Evolutionary conservation across 2,797 vertebrate genomes (phyloP).

Genomic region (Arremon brunneinucha): DNA sequence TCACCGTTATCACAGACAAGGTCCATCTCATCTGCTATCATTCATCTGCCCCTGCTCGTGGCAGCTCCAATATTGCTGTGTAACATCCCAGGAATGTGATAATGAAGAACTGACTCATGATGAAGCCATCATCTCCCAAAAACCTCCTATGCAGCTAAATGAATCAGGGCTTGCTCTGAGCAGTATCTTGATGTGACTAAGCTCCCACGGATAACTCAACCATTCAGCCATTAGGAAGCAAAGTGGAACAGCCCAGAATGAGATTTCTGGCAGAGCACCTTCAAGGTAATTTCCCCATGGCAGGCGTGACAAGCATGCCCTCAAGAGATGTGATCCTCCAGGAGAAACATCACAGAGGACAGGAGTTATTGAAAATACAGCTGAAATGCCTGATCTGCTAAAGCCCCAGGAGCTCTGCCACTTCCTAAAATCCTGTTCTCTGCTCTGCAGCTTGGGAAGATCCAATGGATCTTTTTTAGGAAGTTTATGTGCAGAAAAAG

Average conservation of each 20-base stretch:
- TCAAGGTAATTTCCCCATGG: not conserved
- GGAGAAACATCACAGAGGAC: not conserved
- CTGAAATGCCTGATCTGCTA: not conserved
- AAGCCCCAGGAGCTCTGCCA: not conserved
- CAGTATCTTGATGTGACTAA: constrained; percentile 51
- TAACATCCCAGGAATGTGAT: constrained; percentile 39
- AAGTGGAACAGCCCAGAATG: constrained; percentile 24
- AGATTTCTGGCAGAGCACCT: constrained; percentile 20
- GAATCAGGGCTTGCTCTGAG: constrained; percentile 40
- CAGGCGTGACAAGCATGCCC: not conserved
- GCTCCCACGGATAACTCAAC: constrained; percentile 32
- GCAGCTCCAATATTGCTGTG: constrained; percentile 30
- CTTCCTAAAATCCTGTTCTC: not conserved
- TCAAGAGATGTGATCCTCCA: not conserved
- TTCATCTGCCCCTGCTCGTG: constrained; percentile 11
- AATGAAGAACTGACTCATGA: constrained; percentile 58
- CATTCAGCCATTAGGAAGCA: constrained; percentile 17
- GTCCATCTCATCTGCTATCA: constrained; percentile 17
- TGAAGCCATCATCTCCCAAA: constrained; percentile 60
- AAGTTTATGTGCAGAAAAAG: not conserved
- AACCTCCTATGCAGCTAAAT: constrained; percentile 41
- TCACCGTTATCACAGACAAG: constrained; percentile 3
- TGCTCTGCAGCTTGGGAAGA: not conserved
- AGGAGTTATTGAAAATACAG: not conserved
- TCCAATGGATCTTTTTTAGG: not conserved